phyloP scores from a whole-genome alignment of 2,888 invertebrate species.

The Chymomyza amoena region DNA sequence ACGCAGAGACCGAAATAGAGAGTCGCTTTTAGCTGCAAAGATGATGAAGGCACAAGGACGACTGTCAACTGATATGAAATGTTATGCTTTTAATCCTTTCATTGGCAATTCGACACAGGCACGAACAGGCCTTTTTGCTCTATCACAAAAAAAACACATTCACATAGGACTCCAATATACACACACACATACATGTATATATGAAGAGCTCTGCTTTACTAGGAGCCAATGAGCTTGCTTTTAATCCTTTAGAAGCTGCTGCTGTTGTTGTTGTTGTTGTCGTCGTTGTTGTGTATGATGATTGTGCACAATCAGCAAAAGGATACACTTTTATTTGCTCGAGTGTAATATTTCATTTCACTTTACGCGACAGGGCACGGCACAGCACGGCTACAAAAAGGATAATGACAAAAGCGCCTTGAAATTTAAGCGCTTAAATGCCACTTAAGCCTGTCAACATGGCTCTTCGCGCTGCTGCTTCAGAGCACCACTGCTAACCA shows the following conservation, averaged over 20 bases:
- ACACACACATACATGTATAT: not conserved
- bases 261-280: slow-evolving; percentile 11
- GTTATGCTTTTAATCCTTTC: slow-evolving; percentile 59
- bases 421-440: slow-evolving; percentile 52
- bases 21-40: slow-evolving; percentile 12
- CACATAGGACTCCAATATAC: not conserved
- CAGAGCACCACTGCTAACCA: slow-evolving; percentile 23
- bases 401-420: slow-evolving; percentile 49
- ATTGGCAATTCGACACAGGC: slow-evolving; percentile 42
- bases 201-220: not conserved
- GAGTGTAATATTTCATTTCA: slow-evolving; percentile 44
- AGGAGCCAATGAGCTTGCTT: slow-evolving; percentile 2
- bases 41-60: slow-evolving; percentile 2
- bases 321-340: slow-evolving; percentile 42
- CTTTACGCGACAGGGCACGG: slow-evolving; percentile 20
- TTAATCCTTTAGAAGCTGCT: slow-evolving; percentile 40
- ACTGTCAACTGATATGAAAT: slow-evolving; percentile 54
- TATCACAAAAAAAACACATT: slow-evolving; percentile 7
- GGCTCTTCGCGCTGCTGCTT: slow-evolving; percentile 24
- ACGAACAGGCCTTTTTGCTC: slow-evolving; percentile 17
- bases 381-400: slow-evolving; percentile 1
- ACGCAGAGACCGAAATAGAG: not conserved
- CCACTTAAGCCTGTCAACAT: slow-evolving; percentile 53
- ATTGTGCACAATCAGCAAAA: slow-evolving; percentile 35
- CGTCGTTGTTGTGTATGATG: slow-evolving; percentile 24